phyloP scores from a whole-genome alignment of 30 jellyfish, hydroid and myxozoan species.

The Chironex yamaguchii region DNA sequence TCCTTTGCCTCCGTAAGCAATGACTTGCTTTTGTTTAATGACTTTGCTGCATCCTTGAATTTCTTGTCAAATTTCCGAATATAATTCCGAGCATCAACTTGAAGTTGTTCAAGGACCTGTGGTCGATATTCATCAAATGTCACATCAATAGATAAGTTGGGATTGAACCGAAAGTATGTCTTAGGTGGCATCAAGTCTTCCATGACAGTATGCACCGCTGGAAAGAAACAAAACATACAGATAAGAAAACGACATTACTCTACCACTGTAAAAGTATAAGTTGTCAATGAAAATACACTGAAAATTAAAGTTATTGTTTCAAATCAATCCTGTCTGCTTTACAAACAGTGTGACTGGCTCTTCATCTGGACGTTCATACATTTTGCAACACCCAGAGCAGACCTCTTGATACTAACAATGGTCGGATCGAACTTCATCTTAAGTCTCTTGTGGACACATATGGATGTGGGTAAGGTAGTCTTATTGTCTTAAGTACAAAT shows the following conservation, averaged over 20 bases:
- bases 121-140: slow-evolving; percentile 82
- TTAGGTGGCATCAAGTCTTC: slow-evolving; percentile 77
- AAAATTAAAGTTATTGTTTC: too few relatives aligned
- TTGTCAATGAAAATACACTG: background rate
- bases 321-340: too few relatives aligned
- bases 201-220: slow-evolving; percentile 75
- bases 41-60: slow-evolving; percentile 74
- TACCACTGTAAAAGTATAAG: background rate
- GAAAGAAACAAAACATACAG: background rate
- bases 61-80: slow-evolving; percentile 78
- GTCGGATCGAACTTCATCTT: too few relatives aligned
- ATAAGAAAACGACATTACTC: background rate
- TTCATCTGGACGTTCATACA: too few relatives aligned
- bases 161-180: slow-evolving; percentile 78
- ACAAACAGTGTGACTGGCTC: too few relatives aligned
- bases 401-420: too few relatives aligned
- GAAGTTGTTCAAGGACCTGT: slow-evolving; percentile 58
- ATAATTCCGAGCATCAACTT: slow-evolving; percentile 80
- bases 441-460: too few relatives aligned
- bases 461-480: too few relatives aligned
- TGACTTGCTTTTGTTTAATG: slow-evolving; percentile 62
- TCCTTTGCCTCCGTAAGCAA: too few relatives aligned
- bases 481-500: too few relatives aligned
- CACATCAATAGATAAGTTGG: slow-evolving; percentile 79
- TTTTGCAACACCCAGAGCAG: too few relatives aligned